These are phyloP conservation scores for Anguilla japonica DNA, from an alignment of 2,113 vertebrate genomes.

Conservation along the genomic window DNA sequence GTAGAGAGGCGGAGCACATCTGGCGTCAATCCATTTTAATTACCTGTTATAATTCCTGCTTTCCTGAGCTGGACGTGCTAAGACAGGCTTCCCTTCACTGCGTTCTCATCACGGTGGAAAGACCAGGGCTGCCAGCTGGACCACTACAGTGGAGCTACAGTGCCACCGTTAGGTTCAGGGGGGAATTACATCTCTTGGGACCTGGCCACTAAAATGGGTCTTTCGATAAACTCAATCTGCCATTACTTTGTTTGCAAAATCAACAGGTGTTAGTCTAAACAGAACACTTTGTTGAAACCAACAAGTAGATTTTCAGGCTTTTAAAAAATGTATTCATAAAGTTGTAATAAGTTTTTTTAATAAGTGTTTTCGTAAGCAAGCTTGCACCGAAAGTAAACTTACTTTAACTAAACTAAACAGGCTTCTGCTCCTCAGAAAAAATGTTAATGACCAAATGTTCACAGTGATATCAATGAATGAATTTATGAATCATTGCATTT, in stretches of 20 bases:
- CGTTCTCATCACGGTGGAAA: not conserved
- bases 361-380: not conserved
- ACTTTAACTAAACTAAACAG: not conserved
- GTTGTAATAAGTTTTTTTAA: not conserved
- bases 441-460: not conserved
- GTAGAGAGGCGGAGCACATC: conserved; percentile 61
- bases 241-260: not conserved
- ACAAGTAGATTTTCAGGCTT: not conserved
- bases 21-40: conserved; percentile 82
- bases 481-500: no score
- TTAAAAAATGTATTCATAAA: not conserved
- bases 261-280: not conserved
- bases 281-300: not conserved
- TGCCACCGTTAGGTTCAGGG: not conserved
- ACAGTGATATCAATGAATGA: no score
- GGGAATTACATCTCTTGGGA: not conserved
- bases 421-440: not conserved
- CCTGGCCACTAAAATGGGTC: not conserved
- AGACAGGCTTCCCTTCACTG: conserved; percentile 56
- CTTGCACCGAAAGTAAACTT: not conserved
- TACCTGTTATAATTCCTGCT: conserved; percentile 77
- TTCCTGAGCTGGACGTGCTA: conserved; percentile 73
- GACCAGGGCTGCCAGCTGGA: not conserved
- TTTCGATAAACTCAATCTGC: not conserved
- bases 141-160: conserved; percentile 3